Percentiles rank a stretch among this genome's conserved stretches.
phyloP scores from a whole-genome alignment of 2,113 vertebrate genomes.

The Brevimyrus niger region DNA sequence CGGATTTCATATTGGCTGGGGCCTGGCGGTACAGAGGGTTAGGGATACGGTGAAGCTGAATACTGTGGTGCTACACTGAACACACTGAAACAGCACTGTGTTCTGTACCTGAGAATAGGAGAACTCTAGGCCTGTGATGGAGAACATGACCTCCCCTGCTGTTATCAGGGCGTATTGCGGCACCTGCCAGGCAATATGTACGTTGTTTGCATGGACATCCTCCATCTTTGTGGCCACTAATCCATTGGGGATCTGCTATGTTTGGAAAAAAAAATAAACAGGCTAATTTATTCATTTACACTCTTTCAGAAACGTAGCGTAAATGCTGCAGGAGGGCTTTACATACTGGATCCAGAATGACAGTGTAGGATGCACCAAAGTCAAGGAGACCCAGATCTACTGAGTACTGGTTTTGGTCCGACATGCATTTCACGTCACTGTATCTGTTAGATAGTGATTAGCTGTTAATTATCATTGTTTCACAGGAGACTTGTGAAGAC shows the following conservation, averaged over 20 bases:
- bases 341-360: conserved; percentile 69
- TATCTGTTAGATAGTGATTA: conserved; percentile 41
- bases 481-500: neutral
- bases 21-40: conserved; percentile 62
- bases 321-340: conserved; percentile 12
- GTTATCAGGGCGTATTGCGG: conserved; percentile 86
- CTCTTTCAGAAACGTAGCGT: neutral
- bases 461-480: neutral
- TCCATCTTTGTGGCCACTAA: conserved; percentile 54
- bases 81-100: neutral
- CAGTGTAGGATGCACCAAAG: conserved; percentile 75
- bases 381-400: conserved; percentile 77
- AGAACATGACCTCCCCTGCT: conserved; percentile 91
- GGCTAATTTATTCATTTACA: neutral
- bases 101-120: conserved; percentile 88
- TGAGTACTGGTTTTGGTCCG: conserved; percentile 34
- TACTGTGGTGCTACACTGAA: neutral
- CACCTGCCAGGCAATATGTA: conserved; percentile 87
- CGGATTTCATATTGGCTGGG: conserved; percentile 92
- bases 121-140: conserved; percentile 92
- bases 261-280: neutral
- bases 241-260: conserved; percentile 46
- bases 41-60: neutral
- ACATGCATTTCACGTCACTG: conserved; percentile 51
- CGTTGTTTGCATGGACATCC: conserved; percentile 70